A percentile compares a stretch with the other conserved stretches of the same genome.
Evolutionary conservation across 2,797 vertebrate genomes (phyloP).

Genomic region (Pitangus sulphuratus): DNA sequence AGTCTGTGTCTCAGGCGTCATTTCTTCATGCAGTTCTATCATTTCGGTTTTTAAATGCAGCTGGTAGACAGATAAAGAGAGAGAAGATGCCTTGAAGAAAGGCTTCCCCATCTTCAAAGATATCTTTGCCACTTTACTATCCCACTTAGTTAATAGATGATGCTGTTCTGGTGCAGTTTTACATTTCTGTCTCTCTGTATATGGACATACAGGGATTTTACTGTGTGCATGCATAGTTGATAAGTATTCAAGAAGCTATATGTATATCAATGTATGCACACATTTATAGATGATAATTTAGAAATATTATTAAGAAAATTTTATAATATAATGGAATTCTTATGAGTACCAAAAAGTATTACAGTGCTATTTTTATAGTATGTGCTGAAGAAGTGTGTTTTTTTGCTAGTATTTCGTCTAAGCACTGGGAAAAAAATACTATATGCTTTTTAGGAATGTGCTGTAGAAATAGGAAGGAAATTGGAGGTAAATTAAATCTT

Average conservation of each 20-base stretch:
- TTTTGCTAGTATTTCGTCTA: slow-evolving; percentile 27
- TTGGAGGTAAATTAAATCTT: slow-evolving; percentile 29
- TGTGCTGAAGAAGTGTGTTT: neutral
- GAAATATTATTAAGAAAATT: neutral
- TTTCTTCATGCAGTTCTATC: neutral
- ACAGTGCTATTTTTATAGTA: neutral
- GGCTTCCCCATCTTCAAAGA: neutral
- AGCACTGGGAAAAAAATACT: neutral
- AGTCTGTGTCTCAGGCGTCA: neutral
- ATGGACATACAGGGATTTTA: neutral
- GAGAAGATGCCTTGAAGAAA: neutral
- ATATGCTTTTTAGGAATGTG: neutral
- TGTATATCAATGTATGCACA: neutral
- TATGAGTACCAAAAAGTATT: neutral
- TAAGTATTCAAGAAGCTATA: neutral
- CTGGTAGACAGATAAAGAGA: neutral
- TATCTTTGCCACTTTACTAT: neutral
- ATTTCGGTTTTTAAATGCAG: neutral
- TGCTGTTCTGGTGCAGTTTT: neutral
- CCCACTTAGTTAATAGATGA: neutral
- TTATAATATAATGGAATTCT: neutral
- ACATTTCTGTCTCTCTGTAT: neutral
- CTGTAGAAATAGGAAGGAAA: slow-evolving; percentile 34
- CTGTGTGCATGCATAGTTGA: neutral
- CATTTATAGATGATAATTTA: neutral